Percentiles rank a stretch among this genome's conserved stretches.
These are phyloP conservation scores for Pavo muticus DNA, from an alignment of 2,113 vertebrate species.

Conservation along the genomic window DNA sequence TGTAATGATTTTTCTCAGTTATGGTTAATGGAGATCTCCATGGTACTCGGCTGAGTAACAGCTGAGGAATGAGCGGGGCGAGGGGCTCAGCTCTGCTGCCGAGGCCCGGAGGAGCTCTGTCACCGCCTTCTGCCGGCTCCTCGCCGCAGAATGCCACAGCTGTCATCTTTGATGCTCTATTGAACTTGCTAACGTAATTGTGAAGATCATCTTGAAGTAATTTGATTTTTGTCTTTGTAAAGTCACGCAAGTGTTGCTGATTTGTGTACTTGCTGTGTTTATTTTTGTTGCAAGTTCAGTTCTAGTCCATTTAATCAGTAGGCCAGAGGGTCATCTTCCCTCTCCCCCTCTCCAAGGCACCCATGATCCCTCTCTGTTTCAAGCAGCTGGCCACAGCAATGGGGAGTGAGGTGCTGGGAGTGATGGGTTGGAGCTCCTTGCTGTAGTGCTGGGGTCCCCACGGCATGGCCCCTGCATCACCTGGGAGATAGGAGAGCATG, in stretches of 20 bases:
- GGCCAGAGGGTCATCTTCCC: conserved; percentile 34
- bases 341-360: neutral
- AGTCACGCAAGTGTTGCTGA: conserved; percentile 65
- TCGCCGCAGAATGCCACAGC: conserved; percentile 6
- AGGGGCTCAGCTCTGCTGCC: neutral
- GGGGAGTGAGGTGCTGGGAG: rapidly evolving
- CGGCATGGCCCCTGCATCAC: conserved; percentile 4
- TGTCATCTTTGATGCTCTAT: conserved; percentile 58
- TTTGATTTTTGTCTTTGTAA: conserved; percentile 58
- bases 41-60: neutral
- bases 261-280: conserved; percentile 65
- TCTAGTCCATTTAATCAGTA: conserved; percentile 61
- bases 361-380: neutral
- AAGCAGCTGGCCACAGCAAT: rapidly evolving
- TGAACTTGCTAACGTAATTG: conserved; percentile 65
- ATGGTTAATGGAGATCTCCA: neutral
- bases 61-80: neutral
- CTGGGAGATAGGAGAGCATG: conserved; percentile 32
- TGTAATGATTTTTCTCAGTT: neutral
- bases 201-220: conserved; percentile 68
- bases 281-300: conserved; percentile 69
- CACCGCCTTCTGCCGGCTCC: neutral
- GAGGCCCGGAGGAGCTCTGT: neutral
- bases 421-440: neutral
- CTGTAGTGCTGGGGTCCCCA: neutral